Percentiles rank a stretch among this genome's conserved stretches.
Evolutionary conservation across 2,888 invertebrate genomes (phyloP).

Genomic region (Melinaea marsaeus): DNA sequence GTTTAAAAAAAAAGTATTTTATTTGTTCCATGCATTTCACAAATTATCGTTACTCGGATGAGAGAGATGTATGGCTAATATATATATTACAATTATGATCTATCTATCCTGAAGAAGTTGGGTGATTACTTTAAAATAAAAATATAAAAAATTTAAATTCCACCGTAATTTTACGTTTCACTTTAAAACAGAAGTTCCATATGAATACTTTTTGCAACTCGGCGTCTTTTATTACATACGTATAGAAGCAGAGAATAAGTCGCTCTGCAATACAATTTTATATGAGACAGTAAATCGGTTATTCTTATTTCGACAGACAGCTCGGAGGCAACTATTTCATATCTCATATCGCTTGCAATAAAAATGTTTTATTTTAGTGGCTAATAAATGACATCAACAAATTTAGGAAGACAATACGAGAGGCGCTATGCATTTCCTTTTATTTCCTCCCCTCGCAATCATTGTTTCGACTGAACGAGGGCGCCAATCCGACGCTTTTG

Average conservation of each 20-base stretch:
- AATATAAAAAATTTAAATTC: no score
- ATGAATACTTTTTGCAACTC: not conserved
- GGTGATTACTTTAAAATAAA: no score
- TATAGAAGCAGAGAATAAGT: conserved; percentile 23
- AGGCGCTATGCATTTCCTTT: conserved; percentile 67
- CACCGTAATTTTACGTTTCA: no score
- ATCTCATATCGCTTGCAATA: conserved; percentile 72
- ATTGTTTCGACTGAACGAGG: conserved; percentile 65
- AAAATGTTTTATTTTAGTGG: conserved; percentile 78
- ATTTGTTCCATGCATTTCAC: no score
- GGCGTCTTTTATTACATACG: conserved; percentile 12
- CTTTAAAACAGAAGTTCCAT: no score
- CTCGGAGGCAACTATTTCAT: conserved; percentile 55
- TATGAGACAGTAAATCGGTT: conserved; percentile 66
- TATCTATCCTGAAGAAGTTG: no score
- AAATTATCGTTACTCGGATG: no score
- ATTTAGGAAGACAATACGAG: conserved; percentile 76
- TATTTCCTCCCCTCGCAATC: conserved; percentile 65
- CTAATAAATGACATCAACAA: conserved; percentile 78
- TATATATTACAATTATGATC: no score
- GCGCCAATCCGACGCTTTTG: conserved; percentile 65
- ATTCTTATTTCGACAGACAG: conserved; percentile 62
- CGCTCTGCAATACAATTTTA: conserved; percentile 62
- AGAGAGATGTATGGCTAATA: no score
- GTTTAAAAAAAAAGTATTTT: no score